phyloP scores from a whole-genome alignment of 2,113 vertebrate species.

The Saguinus imperator region DNA sequence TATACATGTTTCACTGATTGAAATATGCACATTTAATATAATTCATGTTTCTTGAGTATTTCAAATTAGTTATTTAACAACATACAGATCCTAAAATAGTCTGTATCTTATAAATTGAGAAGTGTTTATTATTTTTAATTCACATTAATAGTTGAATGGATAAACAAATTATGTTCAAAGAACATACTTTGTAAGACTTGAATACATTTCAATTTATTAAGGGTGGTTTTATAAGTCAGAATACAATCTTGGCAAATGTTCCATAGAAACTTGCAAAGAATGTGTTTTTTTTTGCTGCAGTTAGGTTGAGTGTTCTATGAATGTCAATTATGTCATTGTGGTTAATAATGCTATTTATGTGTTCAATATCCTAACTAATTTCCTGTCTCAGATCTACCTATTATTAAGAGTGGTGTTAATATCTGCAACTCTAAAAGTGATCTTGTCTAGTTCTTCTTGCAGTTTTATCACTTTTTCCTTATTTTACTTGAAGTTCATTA shows the following conservation, averaged over 20 bases:
- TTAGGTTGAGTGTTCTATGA: not conserved
- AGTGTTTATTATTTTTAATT: not conserved
- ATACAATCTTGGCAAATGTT: not conserved
- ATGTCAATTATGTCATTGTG: not conserved
- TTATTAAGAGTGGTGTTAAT: not conserved
- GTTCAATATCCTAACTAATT: not conserved
- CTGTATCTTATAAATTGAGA: not conserved
- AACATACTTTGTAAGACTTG: not conserved
- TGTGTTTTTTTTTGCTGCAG: not conserved
- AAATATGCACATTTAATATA: not conserved
- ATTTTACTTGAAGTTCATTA: not conserved
- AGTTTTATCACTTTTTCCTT: not conserved
- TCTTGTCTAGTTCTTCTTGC: not conserved
- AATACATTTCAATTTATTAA: not conserved
- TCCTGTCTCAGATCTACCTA: not conserved
- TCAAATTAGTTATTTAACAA: not conserved
- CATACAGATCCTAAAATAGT: not conserved
- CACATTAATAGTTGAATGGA: not conserved
- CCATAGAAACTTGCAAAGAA: not conserved
- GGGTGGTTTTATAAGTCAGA: not conserved
- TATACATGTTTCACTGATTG: not conserved
- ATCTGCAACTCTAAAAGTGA: not conserved
- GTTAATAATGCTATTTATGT: slow-evolving; percentile 32
- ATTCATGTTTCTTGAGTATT: not conserved
- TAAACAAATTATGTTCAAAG: not conserved